Conservation (phyloP, 2,113 vertebrate genomes). For the Phyllopteryx taeniolatus region DNA sequence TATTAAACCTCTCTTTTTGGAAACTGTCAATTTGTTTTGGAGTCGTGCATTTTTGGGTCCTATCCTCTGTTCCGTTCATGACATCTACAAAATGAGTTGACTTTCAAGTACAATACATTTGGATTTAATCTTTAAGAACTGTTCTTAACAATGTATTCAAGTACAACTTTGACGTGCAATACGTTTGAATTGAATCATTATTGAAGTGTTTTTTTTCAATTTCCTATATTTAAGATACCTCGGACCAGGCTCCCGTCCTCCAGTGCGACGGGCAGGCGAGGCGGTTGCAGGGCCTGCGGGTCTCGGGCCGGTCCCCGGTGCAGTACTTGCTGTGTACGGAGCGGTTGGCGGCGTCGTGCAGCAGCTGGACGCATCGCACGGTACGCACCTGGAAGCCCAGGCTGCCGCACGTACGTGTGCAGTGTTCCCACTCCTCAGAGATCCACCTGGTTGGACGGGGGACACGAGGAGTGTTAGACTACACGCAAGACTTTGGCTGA, state of each 20-base stretch:
- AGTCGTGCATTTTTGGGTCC: no score
- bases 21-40: no score
- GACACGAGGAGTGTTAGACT: no score
- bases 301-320: slow-evolving; percentile 83
- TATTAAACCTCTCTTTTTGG: no score
- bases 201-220: no score
- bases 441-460: slow-evolving; percentile 77
- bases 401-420: slow-evolving; percentile 88
- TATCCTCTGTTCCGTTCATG: no score
- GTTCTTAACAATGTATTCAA: no score
- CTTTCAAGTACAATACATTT: no score
- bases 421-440: slow-evolving; percentile 91
- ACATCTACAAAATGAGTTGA: no score
- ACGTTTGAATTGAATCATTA: no score
- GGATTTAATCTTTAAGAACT: no score
- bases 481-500: not conserved
- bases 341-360: slow-evolving; percentile 81
- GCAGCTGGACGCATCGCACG: slow-evolving; percentile 85
- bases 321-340: slow-evolving; percentile 91
- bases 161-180: not conserved
- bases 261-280: slow-evolving; percentile 81
- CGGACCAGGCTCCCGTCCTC: slow-evolving; percentile 89
- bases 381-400: slow-evolving; percentile 91
- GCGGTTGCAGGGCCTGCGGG: slow-evolving; percentile 82
- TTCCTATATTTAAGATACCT: slow-evolving; percentile 67